These are phyloP conservation scores for Sarcophaga rosellei DNA, from an alignment of 2,888 invertebrate species.

Conservation along the genomic window DNA sequence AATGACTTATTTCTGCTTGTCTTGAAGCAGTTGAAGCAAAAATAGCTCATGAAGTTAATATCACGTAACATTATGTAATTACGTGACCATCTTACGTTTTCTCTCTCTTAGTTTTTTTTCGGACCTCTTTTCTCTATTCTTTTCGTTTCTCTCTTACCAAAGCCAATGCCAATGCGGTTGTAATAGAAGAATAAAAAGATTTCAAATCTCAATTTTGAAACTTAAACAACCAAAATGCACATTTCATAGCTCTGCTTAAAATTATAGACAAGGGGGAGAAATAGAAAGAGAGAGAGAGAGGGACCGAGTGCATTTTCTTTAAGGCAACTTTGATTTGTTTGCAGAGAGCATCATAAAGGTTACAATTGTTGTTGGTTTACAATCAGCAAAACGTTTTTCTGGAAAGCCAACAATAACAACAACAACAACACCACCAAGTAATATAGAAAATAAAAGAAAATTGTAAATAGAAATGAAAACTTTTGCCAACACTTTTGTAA, in stretches of 20 bases:
- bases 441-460: not conserved
- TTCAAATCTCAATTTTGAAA: constrained; percentile 20
- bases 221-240: constrained; percentile 18
- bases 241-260: not conserved
- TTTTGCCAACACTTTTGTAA: constrained; percentile 32
- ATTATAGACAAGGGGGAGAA: not conserved
- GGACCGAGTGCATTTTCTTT: constrained; percentile 8
- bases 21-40: not conserved
- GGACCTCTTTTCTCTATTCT: too few species aligned
- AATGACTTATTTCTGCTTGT: constrained; percentile 38
- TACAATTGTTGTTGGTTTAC: constrained; percentile 59
- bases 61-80: constrained; percentile 71
- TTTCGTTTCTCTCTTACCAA: not conserved
- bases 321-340: constrained; percentile 64
- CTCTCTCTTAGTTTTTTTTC: too few species aligned
- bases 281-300: too few species aligned
- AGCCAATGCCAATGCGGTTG: not conserved
- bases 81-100: constrained; percentile 70
- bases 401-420: not conserved
- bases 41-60: constrained; percentile 62
- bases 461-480: constrained; percentile 33
- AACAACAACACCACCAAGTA: not conserved
- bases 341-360: constrained; percentile 50
- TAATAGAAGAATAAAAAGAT: not conserved
- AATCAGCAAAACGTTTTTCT: constrained; percentile 54